Evolutionary conservation across 2,888 invertebrate genomes (phyloP), one percentile per base, ranked within the genome.

Genomic region (Cheilosia pagana): DNA sequence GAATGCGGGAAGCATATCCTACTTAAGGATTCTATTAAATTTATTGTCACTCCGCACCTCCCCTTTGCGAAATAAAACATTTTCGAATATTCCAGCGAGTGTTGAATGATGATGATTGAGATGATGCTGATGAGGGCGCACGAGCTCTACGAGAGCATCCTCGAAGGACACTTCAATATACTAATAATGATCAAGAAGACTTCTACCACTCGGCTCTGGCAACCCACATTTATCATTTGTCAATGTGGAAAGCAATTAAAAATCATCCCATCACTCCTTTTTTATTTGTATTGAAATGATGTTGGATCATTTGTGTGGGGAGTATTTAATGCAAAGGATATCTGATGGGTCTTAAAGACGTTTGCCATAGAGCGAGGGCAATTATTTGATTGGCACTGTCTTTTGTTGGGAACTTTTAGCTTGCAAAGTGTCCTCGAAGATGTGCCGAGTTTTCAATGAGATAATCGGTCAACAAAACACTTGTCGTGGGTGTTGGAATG

Each of bases 21-120:
- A 63, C 74, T 79, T 83, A 75, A 70, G 74, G 53, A 75, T 70
- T 74, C 79, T 75, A 79, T 85, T 75, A 70, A 79, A 79, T 79
- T 79, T 75, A 79, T 75, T 79, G 74, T 75, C 79, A 71, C 59
- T 14, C 6, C 83, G 25, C 4, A 25, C 25, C 25, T 5, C 5
- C 4, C 70, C 41, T 43, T 23, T 45, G 28, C 35, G 19, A 63
- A 62, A 70, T 55, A 50, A 19, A 57, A 65, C 23, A 63, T 57
- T 43, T 70, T 74, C 57, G 57, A 79, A 79, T 70, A 78, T 82
- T 72, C 59, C 28, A 48, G 21, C 43, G 35, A 63, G 50, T 43
- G 68, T 28, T 23, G 52, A 39, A 39, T 71, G 59, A 59, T 41
- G 39, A 60, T 59, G 25, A 63, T 45, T 21, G 28, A 31, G 28